These are phyloP conservation scores for Pseudomugil tenellus DNA, from an alignment of 2,797 vertebrate species.

Conservation along the genomic window DNA sequence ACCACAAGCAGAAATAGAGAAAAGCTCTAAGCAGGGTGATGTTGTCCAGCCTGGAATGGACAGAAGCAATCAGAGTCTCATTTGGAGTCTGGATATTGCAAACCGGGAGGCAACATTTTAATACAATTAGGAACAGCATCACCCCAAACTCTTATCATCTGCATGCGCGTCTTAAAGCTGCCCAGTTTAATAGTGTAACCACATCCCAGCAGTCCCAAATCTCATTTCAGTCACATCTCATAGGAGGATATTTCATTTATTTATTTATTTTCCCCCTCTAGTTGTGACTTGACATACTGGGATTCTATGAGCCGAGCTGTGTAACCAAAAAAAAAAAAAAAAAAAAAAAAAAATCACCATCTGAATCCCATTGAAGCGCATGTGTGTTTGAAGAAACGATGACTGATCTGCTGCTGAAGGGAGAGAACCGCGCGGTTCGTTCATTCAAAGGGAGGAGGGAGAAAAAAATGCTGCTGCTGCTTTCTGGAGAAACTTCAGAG, in stretches of 20 bases:
- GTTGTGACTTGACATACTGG: constrained; percentile 24
- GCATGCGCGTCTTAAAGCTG: constrained; percentile 29
- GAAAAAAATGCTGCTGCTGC: constrained; percentile 15
- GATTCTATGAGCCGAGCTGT: constrained; percentile 41
- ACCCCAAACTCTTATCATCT: constrained; percentile 23
- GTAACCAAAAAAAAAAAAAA: constrained; percentile 37
- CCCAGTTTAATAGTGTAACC: constrained; percentile 10
- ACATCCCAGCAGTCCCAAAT: constrained; percentile 13
- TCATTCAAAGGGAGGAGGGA: constrained; percentile 26
- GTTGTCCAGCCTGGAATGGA: constrained; percentile 42
- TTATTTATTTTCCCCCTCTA: constrained; percentile 23
- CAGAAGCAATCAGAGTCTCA: constrained; percentile 56
- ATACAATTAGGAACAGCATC: constrained; percentile 62
- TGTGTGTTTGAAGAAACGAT: constrained; percentile 50
- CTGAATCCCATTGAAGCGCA: constrained; percentile 53
- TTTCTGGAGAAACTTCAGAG: constrained; percentile 64
- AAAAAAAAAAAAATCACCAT: constrained; percentile 41
- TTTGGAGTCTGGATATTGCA: constrained; percentile 42
- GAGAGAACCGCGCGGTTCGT: constrained; percentile 38
- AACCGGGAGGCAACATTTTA: constrained; percentile 39
- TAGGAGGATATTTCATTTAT: background rate
- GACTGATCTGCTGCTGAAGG: constrained; percentile 55
- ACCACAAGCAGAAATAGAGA: background rate
- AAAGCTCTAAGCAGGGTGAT: constrained; percentile 2
- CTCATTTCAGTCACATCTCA: constrained; percentile 10